These are phyloP conservation scores for Microcebus ravelobensis DNA, from an alignment of 2,113 vertebrate genomes.

Conservation along the genomic window DNA sequence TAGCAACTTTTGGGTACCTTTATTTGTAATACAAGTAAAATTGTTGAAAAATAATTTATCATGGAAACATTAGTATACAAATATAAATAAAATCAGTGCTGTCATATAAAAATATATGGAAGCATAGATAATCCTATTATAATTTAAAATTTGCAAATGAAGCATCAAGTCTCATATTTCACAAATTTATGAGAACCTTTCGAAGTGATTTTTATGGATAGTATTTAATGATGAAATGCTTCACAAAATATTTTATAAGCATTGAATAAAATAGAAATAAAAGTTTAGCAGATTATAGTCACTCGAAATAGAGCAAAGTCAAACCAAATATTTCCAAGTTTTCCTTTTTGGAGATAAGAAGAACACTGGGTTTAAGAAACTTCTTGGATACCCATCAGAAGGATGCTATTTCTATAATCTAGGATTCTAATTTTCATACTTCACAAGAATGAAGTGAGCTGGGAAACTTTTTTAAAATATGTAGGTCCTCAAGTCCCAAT, in stretches of 20 bases:
- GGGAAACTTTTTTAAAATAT: not conserved
- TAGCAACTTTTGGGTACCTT: not conserved
- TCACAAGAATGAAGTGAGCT: not conserved
- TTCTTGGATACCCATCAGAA: not conserved
- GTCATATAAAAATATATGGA: not conserved
- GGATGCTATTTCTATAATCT: not conserved
- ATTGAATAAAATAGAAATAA: slow-evolving; percentile 46
- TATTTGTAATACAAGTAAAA: slow-evolving; percentile 26
- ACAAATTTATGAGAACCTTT: not conserved
- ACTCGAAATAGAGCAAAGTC: not conserved
- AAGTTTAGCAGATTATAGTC: not conserved
- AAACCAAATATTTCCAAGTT: slow-evolving; percentile 37
- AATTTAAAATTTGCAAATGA: not conserved
- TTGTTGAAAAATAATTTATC: not conserved
- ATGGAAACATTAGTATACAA: not conserved
- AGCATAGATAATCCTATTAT: not conserved
- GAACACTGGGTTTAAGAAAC: not conserved
- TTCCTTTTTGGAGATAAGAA: not conserved
- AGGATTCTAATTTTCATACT: not conserved
- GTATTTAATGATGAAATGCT: slow-evolving; percentile 2
- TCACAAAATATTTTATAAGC: not conserved
- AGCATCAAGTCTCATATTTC: not conserved
- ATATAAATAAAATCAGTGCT: not conserved
- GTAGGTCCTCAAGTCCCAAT: not conserved
- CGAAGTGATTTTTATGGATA: not conserved